These are phyloP conservation scores for Lordiphosa mommai DNA, from an alignment of 1,140 invertebrate genomes.

Conservation along the genomic window DNA sequence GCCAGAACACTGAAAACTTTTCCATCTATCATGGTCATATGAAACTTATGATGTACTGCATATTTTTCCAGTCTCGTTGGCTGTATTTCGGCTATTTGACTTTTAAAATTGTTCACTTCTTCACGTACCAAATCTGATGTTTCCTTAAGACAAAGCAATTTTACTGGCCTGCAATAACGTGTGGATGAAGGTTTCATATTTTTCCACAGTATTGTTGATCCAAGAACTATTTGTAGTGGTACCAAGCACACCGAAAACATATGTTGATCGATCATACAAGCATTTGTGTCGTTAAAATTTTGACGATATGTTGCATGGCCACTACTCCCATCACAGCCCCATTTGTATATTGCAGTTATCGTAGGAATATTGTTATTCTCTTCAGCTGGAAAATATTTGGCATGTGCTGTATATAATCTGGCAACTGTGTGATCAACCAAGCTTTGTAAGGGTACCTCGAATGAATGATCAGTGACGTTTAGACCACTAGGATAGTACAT, in stretches of 20 bases:
- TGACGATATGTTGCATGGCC: too few relatives aligned
- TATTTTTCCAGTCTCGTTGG: too few relatives aligned
- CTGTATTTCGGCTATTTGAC: too few relatives aligned
- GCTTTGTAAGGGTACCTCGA: not conserved
- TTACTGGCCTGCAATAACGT: not conserved
- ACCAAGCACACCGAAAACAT: not conserved
- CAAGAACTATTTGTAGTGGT: not conserved
- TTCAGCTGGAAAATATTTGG: not conserved
- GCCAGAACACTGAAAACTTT: not conserved
- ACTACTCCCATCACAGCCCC: too few relatives aligned
- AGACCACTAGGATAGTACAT: not conserved
- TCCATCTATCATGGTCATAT: not conserved
- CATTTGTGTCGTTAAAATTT: not conserved
- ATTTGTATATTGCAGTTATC: too few relatives aligned
- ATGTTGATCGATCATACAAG: not conserved
- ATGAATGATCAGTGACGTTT: not conserved
- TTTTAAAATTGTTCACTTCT: not conserved
- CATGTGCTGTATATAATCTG: not conserved
- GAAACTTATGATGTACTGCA: not conserved
- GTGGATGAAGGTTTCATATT: not conserved
- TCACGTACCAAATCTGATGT: not conserved
- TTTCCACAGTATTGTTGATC: not conserved
- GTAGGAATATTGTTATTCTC: constrained; percentile 1
- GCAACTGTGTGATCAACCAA: too few relatives aligned
- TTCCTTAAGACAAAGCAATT: not conserved